Percentiles rank a stretch among this genome's conserved stretches.
These are phyloP conservation scores for Metacarcinus magister DNA, from an alignment of 2,888 invertebrate genomes.

Conservation along the genomic window DNA sequence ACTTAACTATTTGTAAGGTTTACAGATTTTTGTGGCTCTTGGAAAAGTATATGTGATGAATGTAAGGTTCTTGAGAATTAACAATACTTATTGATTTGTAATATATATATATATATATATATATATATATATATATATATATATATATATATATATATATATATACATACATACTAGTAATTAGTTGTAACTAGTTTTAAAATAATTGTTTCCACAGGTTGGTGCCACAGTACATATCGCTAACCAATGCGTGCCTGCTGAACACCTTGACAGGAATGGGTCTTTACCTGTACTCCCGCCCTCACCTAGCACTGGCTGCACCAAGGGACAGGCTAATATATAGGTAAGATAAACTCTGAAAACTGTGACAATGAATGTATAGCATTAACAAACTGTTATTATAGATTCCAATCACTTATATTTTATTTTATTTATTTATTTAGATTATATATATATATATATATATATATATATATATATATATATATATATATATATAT, in stretches of 20 bases:
- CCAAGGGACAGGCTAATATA: conserved; percentile 68
- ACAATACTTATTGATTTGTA: neutral
- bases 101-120: neutral
- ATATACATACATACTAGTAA: neutral
- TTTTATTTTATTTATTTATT: too few relatives aligned
- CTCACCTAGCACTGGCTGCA: conserved; percentile 67
- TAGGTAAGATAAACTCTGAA: conserved; percentile 62
- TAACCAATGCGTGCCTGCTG: conserved; percentile 78
- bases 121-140: conserved; percentile 58
- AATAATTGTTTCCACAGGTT: conserved; percentile 67
- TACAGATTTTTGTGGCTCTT: neutral
- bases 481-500: too few relatives aligned
- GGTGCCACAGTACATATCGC: conserved; percentile 75
- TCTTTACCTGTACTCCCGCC: conserved; percentile 73
- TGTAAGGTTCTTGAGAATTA: neutral
- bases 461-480: too few relatives aligned
- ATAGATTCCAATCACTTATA: too few relatives aligned
- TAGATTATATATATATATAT: too few relatives aligned
- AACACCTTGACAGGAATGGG: conserved; percentile 71
- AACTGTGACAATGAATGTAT: neutral
- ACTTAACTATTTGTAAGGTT: too few relatives aligned
- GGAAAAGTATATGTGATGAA: neutral
- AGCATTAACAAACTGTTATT: too few relatives aligned
- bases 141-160: conserved; percentile 61
- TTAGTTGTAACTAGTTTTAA: neutral